phyloP scores from a whole-genome alignment of 2,888 invertebrate genomes.

The Thumatha senex region DNA sequence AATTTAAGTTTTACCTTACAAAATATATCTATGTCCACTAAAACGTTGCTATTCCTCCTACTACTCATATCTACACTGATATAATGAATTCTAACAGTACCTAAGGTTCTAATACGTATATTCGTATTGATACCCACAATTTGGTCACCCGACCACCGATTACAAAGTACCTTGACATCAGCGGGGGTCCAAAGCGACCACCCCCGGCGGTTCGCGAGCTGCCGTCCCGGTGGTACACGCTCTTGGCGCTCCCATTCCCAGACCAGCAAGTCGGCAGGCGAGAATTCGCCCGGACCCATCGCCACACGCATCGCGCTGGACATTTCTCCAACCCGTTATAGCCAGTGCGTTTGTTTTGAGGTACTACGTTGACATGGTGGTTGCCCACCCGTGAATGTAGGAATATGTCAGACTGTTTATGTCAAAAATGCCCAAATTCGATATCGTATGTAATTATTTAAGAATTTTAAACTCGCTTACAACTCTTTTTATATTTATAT shows the following conservation, averaged over 20 bases:
- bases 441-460: too few species aligned
- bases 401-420: neutral
- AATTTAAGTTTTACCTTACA: too few species aligned
- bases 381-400: conserved; percentile 40
- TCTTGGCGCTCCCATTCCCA: conserved; percentile 95
- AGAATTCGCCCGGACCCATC: conserved; percentile 90
- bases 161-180: conserved; percentile 38
- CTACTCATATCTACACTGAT: too few species aligned
- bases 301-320: conserved; percentile 89
- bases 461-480: neutral
- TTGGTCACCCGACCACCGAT: conserved; percentile 1
- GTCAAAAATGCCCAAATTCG: neutral
- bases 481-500: neutral
- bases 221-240: conserved; percentile 94
- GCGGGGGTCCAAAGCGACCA: conserved; percentile 60
- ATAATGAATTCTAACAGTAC: too few species aligned
- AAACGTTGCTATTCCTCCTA: too few species aligned
- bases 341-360: conserved; percentile 76
- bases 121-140: neutral
- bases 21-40: too few species aligned
- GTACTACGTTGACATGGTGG: conserved; percentile 73
- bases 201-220: conserved; percentile 81
- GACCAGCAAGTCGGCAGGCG: conserved; percentile 96
- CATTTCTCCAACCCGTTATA: conserved; percentile 94
- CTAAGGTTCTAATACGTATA: too few species aligned